Evolutionary conservation across 1,140 invertebrate genomes (phyloP), one percentile per base, ranked within the genome.

Genomic region (Sipha flava): DNA sequence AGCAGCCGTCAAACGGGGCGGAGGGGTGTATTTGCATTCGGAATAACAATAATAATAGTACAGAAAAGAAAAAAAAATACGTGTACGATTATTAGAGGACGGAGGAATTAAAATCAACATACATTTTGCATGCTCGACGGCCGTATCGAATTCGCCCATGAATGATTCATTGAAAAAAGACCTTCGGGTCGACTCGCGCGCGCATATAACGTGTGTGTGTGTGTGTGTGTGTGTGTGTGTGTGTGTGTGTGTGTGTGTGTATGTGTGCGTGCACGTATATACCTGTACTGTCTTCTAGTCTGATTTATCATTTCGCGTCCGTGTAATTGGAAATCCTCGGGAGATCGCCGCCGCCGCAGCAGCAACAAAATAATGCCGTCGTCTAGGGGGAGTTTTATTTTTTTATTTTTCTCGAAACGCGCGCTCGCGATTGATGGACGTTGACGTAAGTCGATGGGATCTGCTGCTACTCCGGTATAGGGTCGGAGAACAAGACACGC

Each of bases 221-320:
- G n/a, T n/a, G n/a, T n/a, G n/a, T n/a, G n/a, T n/a, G n/a, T n/a
- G n/a, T n/a, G n/a, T n/a, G n/a, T n/a, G n/a, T n/a, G n/a, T n/a
- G n/a, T n/a, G n/a, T n/a, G n/a, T n/a, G n/a, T n/a, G n/a, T n/a
- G n/a, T n/a, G n/a, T n/a, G n/a, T n/a, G n/a, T n/a, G n/a, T n/a
- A n/a, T n/a, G n/a, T n/a, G n/a, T n/a, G n/a, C n/a, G n/a, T n/a
- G n/a, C n/a, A n/a, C n/a, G n/a, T n/a, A n/a, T 6, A 3, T 26
- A 4, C 14, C 54, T 57, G n/a, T n/a, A n/a, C 31, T 12, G 59
- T 64, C 34, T 66, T 21, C 40, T 40, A 66, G 62, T 23, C 34
- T 66, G 62, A 66, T 66, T 40, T 40, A 66, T 66, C 34, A 66
- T 66, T 66, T 66, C 37, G n/a, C n/a, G 64, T 66, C 64, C 64